Conservation (phyloP, 2,888 invertebrate species). For the Prosopocoilus inquinatus region DNA sequence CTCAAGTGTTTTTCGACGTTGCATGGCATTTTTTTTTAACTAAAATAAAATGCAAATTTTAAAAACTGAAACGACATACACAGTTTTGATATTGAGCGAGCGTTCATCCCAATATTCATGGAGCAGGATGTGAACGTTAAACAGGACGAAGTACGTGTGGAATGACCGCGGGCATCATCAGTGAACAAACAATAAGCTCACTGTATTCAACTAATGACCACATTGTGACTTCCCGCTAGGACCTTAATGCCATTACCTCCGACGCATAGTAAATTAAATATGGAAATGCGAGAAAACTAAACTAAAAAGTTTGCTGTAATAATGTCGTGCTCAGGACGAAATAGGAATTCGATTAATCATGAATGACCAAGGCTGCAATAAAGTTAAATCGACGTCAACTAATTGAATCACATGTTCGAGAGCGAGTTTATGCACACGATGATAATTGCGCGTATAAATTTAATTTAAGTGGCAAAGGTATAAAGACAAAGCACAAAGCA, state of each 20-base stretch:
- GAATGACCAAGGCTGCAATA: too few species aligned
- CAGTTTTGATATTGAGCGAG: too few species aligned
- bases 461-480: conserved; percentile 11
- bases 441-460: conserved; percentile 14
- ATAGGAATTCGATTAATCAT: too few species aligned
- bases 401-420: too few species aligned
- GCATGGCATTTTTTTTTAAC: too few species aligned
- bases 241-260: conserved; percentile 28
- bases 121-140: conserved; percentile 5
- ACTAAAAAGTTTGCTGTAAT: too few species aligned
- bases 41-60: too few species aligned
- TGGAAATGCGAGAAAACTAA: conserved; percentile 5
- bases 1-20: too few species aligned
- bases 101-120: neutral
- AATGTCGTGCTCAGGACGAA: too few species aligned
- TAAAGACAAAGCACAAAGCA: conserved; percentile 9
- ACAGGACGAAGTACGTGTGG: conserved; percentile 15
- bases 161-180: conserved; percentile 20
- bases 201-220: conserved; percentile 30
- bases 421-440: too few species aligned
- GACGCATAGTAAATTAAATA: conserved; percentile 26
- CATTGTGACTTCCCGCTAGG: conserved; percentile 26
- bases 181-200: conserved; percentile 28
- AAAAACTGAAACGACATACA: too few species aligned
- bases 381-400: too few species aligned